These are phyloP conservation scores for Promerops cafer DNA, from an alignment of 2,113 vertebrate species.

Conservation along the genomic window DNA sequence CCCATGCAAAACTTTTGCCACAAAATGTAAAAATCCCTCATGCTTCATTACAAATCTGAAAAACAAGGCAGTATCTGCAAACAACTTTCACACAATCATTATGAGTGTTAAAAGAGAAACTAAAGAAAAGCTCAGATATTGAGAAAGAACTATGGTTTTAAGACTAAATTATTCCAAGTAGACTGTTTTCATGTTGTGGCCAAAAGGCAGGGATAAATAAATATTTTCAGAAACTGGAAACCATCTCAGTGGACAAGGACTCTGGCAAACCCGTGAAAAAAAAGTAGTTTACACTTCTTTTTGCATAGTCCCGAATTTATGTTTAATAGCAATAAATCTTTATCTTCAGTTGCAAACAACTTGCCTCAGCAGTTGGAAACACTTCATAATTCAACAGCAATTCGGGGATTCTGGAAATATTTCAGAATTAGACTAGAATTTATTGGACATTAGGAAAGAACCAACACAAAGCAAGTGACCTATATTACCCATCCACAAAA, in stretches of 20 bases:
- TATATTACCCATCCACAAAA: neutral
- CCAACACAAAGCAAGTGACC: neutral
- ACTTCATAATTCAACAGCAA: neutral
- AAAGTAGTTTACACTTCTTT: neutral
- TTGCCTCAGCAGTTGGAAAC: neutral
- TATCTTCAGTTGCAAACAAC: neutral
- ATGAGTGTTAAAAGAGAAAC: conserved; percentile 6
- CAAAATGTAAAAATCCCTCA: conserved; percentile 55
- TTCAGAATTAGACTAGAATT: neutral
- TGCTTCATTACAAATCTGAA: conserved; percentile 44
- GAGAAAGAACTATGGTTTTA: neutral
- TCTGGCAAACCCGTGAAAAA: neutral
- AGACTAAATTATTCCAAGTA: neutral
- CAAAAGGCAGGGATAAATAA: neutral
- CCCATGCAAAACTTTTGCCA: conserved; percentile 50
- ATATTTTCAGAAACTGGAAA: neutral
- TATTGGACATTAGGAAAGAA: neutral
- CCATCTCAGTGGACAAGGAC: neutral
- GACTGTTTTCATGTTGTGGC: neutral
- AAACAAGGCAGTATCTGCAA: conserved; percentile 16
- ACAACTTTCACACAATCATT: neutral
- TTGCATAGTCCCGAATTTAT: neutral
- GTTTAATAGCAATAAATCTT: neutral
- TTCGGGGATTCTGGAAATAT: neutral
- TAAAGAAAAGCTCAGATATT: neutral